Base-by-base conservation (phyloP, 2,888 invertebrate genomes). In the Ypsolopha scabrella region DNA sequence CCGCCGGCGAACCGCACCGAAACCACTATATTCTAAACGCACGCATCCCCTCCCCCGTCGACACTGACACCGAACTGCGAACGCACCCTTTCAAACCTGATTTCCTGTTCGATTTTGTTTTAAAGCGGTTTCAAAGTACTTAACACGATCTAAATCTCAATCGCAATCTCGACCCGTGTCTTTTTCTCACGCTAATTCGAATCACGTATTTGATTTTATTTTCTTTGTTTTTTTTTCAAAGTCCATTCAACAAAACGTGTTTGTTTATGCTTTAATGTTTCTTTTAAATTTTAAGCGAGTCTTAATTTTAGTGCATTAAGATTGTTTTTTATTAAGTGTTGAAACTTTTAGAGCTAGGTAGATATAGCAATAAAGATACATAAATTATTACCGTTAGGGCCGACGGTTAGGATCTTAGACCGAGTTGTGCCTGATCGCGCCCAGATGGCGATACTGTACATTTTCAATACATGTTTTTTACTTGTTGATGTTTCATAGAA, bases 271-370 rank as follows among this genome's bases (percentile, higher is more conserved):
- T 51, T 48, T 51, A 51, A 46, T 51, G 13, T 11, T 38, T 48
- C 38, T 48, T 11, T 33, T 37, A 51, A 58, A 57, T 55, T 57
- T 57, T 54, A 55, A 62, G 62, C 65, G 64, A 70, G 61, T 67
- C 68, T 68, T 70, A 64, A 68, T 57, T 62, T 62, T 63, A 66
- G 62, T 70, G 61, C 62, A 60, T 60, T 71, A 72, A 72, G 70
- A 60, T 57, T 49, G 41, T 51, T 51, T 51, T 66, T 70, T 65
- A 68, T 72, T 80, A 80, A 80, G 73, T 78, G 80, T 81, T 80
- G 65, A 77, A 75, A 64, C 54, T 67, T 69, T 67, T 74, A 76
- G 70, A 64, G 54, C 57, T 77, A 79, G 75, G 77, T 63, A 60
- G 65, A 73, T 80, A 77, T 48, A 48, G 79, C 75, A 70, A 77